These are phyloP conservation scores for Agrochola circellaris DNA, from an alignment of 2,888 invertebrate species.

Conservation along the genomic window DNA sequence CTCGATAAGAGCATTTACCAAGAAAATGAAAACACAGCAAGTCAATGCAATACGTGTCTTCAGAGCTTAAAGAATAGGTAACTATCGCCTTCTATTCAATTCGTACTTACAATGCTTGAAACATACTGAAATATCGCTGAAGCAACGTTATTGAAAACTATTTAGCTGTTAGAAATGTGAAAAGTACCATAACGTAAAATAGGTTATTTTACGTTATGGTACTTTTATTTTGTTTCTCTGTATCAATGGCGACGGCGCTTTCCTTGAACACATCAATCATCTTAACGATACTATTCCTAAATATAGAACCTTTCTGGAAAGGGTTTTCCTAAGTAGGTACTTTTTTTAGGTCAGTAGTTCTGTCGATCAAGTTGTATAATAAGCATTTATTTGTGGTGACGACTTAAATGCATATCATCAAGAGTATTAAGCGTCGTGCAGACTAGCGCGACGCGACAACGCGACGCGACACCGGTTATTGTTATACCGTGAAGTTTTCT, in stretches of 20 bases:
- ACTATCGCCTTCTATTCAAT: slow-evolving; percentile 6
- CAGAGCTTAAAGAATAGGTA: not conserved
- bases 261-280: slow-evolving; percentile 19
- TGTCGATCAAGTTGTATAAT: not conserved
- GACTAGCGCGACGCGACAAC: too few relatives aligned
- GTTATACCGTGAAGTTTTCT: too few relatives aligned
- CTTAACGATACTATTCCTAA: not conserved
- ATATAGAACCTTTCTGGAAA: not conserved
- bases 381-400: not conserved
- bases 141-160: slow-evolving; percentile 5
- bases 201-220: not conserved
- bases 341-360: not conserved
- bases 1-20: not conserved
- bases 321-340: not conserved
- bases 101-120: slow-evolving; percentile 3
- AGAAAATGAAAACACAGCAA: not conserved
- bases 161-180: slow-evolving; percentile 21
- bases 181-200: too few relatives aligned
- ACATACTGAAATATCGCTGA: slow-evolving; percentile 12
- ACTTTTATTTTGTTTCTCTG: not conserved
- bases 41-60: slow-evolving; percentile 1
- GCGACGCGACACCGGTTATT: too few relatives aligned
- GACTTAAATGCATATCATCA: not conserved
- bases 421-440: too few relatives aligned
- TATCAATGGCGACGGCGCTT: not conserved